These are phyloP conservation scores for Epicampocera succincta DNA, from an alignment of 2,888 invertebrate species.

Conservation along the genomic window DNA sequence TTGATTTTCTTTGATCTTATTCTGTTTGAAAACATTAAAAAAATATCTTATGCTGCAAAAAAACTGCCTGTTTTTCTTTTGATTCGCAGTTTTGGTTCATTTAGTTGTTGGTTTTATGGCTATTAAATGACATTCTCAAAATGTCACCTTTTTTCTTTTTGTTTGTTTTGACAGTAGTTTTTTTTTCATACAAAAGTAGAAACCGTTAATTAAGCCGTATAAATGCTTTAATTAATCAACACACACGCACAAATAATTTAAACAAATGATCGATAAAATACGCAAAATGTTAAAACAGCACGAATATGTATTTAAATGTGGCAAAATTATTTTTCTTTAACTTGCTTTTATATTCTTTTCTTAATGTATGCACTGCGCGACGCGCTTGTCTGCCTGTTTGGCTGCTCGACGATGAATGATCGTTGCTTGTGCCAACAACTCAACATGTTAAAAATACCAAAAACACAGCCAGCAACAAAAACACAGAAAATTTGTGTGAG, in stretches of 20 bases:
- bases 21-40: not conserved
- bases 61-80: conserved; percentile 8
- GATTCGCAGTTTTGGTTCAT: conserved; percentile 1
- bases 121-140: conserved; percentile 18
- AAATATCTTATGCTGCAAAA: conserved; percentile 4
- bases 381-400: conserved; percentile 54
- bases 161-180: conserved; percentile 16
- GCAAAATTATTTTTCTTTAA: not conserved
- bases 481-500: conserved; percentile 51
- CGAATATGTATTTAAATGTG: conserved; percentile 24
- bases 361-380: conserved; percentile 35
- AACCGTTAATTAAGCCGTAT: conserved; percentile 41
- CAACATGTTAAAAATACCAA: conserved; percentile 54
- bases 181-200: conserved; percentile 14
- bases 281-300: conserved; percentile 40
- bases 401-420: conserved; percentile 66
- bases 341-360: conserved; percentile 12
- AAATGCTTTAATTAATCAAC: conserved; percentile 45
- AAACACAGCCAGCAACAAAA: conserved; percentile 35
- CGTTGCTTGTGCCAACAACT: conserved; percentile 56
- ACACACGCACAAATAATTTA: not conserved
- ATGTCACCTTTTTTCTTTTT: conserved; percentile 31
- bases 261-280: conserved; percentile 27
- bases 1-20: conserved; percentile 8
- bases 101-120: conserved; percentile 11